Evolutionary conservation across 2,113 vertebrate genomes (phyloP).

Genomic region (Recurvirostra avosetta): DNA sequence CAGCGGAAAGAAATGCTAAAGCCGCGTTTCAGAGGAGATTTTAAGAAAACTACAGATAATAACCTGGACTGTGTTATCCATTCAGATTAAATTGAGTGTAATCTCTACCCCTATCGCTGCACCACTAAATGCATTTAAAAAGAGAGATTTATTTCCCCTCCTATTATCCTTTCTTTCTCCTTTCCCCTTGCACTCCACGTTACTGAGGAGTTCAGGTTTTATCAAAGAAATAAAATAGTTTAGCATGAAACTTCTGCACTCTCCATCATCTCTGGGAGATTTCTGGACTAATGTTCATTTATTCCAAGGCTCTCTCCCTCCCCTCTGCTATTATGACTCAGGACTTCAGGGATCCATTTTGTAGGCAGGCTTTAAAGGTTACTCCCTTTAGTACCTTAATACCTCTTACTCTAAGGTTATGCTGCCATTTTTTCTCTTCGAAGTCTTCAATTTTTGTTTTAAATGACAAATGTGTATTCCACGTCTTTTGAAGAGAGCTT

Average conservation of each 20-base stretch:
- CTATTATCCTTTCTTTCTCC: neutral
- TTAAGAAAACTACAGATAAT: conserved; percentile 21
- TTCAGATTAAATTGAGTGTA: conserved; percentile 29
- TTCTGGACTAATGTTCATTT: neutral
- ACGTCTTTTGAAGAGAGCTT: neutral
- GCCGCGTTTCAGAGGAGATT: neutral
- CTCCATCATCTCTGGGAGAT: neutral
- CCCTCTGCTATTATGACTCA: neutral
- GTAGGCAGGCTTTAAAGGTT: conserved; percentile 55
- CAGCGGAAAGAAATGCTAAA: neutral
- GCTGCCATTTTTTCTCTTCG: conserved; percentile 5
- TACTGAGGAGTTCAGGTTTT: neutral
- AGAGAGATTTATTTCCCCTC: conserved; percentile 11
- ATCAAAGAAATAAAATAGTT: neutral
- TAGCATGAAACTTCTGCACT: conserved; percentile 12
- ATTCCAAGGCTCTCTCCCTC: conserved; percentile 1
- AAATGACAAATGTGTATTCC: conserved; percentile 7
- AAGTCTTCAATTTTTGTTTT: conserved; percentile 37
- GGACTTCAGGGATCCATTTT: conserved; percentile 29
- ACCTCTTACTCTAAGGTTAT: conserved; percentile 40
- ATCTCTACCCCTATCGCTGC: neutral
- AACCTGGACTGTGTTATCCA: neutral
- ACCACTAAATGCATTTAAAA: neutral
- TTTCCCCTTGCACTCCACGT: neutral
- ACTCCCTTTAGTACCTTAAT: conserved; percentile 40